Evolutionary conservation across 2,797 vertebrate species (phyloP), one percentile per base, ranked within the genome.

Genomic region (Knipowitschia caucasica): DNA sequence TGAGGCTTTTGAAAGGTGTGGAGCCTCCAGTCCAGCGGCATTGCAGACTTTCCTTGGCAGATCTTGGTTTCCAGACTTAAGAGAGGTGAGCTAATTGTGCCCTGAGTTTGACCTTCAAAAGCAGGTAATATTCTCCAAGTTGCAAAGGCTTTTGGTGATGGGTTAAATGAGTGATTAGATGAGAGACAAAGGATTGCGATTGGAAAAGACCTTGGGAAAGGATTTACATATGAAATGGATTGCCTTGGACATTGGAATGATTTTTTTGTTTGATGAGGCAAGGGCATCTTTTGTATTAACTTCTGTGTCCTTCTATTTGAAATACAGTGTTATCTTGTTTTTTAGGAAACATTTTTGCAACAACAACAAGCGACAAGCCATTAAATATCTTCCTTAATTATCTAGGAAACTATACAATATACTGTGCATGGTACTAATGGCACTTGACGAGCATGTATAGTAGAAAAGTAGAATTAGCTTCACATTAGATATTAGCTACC

Each of bases 51-150:
- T 64, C 61, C 47, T 52, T 56, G 51, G 38, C n/a, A 59, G 54
- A 75, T 69, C 59, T 51, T 43, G 44, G 55, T 77, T 67, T 65
- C 52, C 61, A 23, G 17, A 70, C 56, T 54, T 64, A 76, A 71
- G 50, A 36, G 59, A 70, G 62, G 67, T 70, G 59, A 61, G 49
- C 46, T 75, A 79, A 83, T 85, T 77, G 68, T 62, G 65, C 56
- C 62, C 66, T 47, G 53, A 64, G 59, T 73, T 56, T 63, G 77
- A 81, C 82, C 85, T 85, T 87, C 77, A 75, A 69, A 78, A 26
- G 0, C 53, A 58, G 60, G 65, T 53, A 55, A 80, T 79, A 72
- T 73, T 67, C 80, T 83, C 77, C 71, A 73, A 75, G 69, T 57
- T 73, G 64, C 50, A 35, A 59, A 57, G 47, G 71, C 74, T 56